Evolutionary conservation across 1,140 invertebrate genomes (phyloP).

Genomic region (Schlechtendalia chinensis): DNA sequence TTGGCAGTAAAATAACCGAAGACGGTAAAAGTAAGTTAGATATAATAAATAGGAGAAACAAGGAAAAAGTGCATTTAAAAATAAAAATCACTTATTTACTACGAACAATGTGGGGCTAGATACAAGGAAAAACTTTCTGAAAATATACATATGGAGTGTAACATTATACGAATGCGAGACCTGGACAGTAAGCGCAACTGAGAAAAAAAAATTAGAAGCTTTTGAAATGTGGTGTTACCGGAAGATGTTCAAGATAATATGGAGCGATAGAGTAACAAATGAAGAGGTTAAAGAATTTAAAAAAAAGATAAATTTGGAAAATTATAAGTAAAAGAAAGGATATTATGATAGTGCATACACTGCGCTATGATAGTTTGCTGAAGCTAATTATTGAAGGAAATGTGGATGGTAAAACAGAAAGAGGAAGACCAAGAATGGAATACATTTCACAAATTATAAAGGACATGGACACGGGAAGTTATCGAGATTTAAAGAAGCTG

Average conservation of each 20-base stretch:
- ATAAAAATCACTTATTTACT: constrained; percentile 7
- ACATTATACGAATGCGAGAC: constrained; percentile 39
- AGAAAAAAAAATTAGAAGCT: constrained; percentile 44
- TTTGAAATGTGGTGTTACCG: constrained; percentile 49
- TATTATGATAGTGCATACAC: constrained; percentile 28
- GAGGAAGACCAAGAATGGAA: neutral
- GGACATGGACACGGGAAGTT: too few relatives aligned
- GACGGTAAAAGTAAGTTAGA: constrained; percentile 24
- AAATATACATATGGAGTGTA: constrained; percentile 45
- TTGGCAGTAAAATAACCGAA: constrained; percentile 47
- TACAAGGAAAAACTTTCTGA: constrained; percentile 37
- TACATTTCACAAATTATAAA: too few relatives aligned
- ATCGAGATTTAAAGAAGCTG: too few relatives aligned
- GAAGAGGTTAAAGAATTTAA: constrained; percentile 42
- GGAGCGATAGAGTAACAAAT: constrained; percentile 47
- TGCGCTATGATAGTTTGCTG: constrained; percentile 23
- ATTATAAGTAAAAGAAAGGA: constrained; percentile 41
- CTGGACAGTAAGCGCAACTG: constrained; percentile 43
- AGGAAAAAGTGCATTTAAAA: constrained; percentile 14
- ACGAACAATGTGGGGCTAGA: neutral
- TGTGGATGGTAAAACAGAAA: constrained; percentile 1
- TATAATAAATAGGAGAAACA: neutral
- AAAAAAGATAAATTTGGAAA: constrained; percentile 44
- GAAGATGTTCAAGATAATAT: constrained; percentile 41
- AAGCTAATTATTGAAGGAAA: constrained; percentile 41